Evolutionary conservation across 2,797 vertebrate species (phyloP).

Genomic region (Sitta carolinensis): DNA sequence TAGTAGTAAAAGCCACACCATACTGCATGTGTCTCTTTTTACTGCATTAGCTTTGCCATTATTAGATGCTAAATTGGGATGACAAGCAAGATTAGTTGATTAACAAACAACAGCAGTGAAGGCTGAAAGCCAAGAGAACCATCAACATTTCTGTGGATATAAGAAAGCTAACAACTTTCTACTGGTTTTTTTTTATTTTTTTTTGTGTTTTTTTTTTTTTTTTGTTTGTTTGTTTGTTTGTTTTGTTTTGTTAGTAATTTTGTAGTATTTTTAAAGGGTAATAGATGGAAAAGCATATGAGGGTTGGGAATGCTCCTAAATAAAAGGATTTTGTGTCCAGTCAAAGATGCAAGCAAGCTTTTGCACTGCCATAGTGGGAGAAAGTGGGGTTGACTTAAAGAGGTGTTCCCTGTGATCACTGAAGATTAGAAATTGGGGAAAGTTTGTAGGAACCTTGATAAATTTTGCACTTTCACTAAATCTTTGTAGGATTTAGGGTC

Average conservation of each 20-base stretch:
- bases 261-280: background rate
- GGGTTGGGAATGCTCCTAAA: background rate
- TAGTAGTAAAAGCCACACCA: background rate
- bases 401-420: accelerated
- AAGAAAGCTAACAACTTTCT: background rate
- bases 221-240: too few relatives aligned
- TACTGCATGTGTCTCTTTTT: background rate
- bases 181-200: background rate
- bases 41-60: background rate
- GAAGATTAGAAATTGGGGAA: accelerated
- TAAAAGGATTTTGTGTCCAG: background rate
- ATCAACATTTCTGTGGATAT: background rate
- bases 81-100: background rate
- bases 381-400: background rate
- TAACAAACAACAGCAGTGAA: background rate
- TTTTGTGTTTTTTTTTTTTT: too few relatives aligned
- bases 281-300: background rate
- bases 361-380: background rate
- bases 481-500: background rate
- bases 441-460: background rate
- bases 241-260: background rate
- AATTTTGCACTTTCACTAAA: background rate
- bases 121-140: background rate
- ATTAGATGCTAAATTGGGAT: background rate
- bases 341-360: background rate